Evolutionary conservation across 2,113 vertebrate genomes (phyloP).

Genomic region (Laterallus jamaicensis): DNA sequence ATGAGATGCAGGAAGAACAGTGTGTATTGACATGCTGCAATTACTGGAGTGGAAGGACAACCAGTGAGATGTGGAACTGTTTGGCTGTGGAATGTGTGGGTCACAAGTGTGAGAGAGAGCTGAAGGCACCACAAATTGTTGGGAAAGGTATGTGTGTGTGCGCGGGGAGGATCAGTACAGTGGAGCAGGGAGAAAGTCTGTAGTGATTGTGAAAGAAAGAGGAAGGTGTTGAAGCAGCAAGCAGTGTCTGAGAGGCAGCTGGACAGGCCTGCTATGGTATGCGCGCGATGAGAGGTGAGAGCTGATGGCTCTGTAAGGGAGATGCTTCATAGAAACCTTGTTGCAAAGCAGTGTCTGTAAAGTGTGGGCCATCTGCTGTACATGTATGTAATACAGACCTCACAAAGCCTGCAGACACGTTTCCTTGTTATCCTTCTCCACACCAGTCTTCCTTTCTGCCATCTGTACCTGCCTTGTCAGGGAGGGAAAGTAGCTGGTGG

Average conservation of each 20-base stretch:
- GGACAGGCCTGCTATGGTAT: background rate
- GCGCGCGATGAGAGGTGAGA: background rate
- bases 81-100: background rate
- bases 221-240: background rate
- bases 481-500: background rate
- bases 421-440: background rate
- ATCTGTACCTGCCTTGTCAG: background rate
- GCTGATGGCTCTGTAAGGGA: background rate
- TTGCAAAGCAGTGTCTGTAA: background rate
- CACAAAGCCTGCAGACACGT: background rate
- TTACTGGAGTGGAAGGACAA: background rate
- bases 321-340: background rate
- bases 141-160: background rate
- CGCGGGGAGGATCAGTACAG: fast-evolving
- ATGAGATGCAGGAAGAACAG: background rate
- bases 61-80: background rate
- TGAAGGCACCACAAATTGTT: background rate
- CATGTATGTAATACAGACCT: background rate
- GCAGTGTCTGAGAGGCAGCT: background rate
- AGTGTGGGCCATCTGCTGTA: background rate
- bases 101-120: background rate
- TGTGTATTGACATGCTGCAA: background rate
- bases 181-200: background rate
- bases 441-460: background rate
- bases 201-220: background rate